Evolutionary conservation across 2,888 invertebrate genomes (phyloP), one percentile per base, ranked within the genome.

Genomic region (Nowickia ferox): DNA sequence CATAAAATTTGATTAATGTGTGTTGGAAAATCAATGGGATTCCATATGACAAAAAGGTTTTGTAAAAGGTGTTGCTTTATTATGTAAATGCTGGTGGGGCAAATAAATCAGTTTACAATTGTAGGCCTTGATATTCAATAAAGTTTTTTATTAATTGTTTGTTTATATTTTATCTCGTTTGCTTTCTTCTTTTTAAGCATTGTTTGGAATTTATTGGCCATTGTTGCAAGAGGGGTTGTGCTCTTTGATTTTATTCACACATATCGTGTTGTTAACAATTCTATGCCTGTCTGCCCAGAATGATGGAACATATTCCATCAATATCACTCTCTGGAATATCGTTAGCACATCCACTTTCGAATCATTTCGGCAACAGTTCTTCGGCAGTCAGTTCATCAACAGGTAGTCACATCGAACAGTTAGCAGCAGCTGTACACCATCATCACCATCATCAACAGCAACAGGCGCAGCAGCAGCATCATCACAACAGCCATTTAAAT

Each of bases 281-380:
- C 55, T 59, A 77, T 86, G 83, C 80, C 87, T 87, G 88, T 88
- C 75, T 89, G 87, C 84, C 86, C 88, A 91, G 90, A 90, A 93
- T 93, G 93, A 93, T 93, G 93, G 93, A 93, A 90, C 91, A 93
- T 88, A 92, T 93, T 89, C 93, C 93, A 90, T 92, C 93, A 82
- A 87, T 93, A 88, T 92, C 93, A 88, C 90, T 93, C 83, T 92
- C 93, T 86, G 93, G 93, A 88, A 90, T 93, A 90, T 92, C 93
- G 89, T 91, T 93, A 88, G 91, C 93, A 80, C 93, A 93, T 91
- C 93, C 93, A 87, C 87, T 93, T 79, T 91, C 92, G 88, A 91
- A 91, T 88, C 93, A 93, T 88, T 89, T 93, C 22, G 87, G 86
- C 86, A 91, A 90, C 84, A 90, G 91, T 86, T 90, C 89, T n/a